Evolutionary conservation across 2,113 vertebrate genomes (phyloP).

Genomic region (Pseudorectes ferrugineus): DNA sequence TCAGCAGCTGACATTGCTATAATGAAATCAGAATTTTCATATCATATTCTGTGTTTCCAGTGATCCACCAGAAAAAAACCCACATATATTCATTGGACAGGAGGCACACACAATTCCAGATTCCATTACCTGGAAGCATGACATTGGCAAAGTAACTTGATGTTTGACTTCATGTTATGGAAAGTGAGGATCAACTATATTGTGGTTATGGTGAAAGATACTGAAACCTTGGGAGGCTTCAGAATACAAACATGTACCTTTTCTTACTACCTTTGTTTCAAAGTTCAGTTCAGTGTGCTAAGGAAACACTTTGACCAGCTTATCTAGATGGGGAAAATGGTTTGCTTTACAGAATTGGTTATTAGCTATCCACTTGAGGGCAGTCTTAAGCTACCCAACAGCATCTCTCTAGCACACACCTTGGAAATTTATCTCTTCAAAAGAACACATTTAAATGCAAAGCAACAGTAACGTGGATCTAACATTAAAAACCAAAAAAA

Average conservation of each 20-base stretch:
- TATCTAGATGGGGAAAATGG: not conserved
- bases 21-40: not conserved
- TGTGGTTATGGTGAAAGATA: not conserved
- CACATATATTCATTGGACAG: not conserved
- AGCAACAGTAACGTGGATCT: not conserved
- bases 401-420: not conserved
- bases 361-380: slow-evolving; percentile 32
- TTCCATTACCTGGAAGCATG: not conserved
- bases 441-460: not conserved
- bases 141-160: not conserved
- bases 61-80: not conserved
- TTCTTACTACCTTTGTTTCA: not conserved
- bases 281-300: not conserved
- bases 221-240: not conserved
- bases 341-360: not conserved
- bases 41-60: not conserved
- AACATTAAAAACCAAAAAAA: not conserved
- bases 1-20: not conserved
- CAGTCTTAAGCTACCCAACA: not conserved
- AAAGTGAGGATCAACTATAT: not conserved
- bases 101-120: fast-evolving
- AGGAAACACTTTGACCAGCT: not conserved
- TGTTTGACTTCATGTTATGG: not conserved
- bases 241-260: not conserved
- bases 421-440: not conserved